Evolutionary conservation across 2,888 invertebrate species (phyloP).

Genomic region (Amphimallon solstitiale): DNA sequence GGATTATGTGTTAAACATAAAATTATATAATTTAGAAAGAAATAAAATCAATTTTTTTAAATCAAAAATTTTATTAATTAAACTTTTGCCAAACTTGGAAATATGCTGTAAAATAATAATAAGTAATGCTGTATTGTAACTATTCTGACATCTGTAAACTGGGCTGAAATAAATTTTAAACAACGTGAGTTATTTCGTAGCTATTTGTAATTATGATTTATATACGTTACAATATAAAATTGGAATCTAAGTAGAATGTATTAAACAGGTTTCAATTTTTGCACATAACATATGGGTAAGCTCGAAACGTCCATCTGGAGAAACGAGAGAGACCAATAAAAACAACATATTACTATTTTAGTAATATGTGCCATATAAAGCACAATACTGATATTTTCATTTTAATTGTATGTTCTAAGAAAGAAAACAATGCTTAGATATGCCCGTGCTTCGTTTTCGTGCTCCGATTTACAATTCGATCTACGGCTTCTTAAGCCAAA

Average conservation of each 20-base stretch:
- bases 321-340: constrained; percentile 44
- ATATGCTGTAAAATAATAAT: too few relatives aligned
- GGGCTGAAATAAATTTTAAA: background rate
- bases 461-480: constrained; percentile 45
- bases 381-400: constrained; percentile 54
- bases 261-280: constrained; percentile 26
- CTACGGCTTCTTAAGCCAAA: constrained; percentile 43
- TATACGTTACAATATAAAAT: constrained; percentile 23
- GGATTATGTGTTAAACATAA: too few relatives aligned
- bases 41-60: too few relatives aligned
- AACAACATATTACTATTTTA: constrained; percentile 50
- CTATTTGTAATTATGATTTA: constrained; percentile 30
- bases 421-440: constrained; percentile 52
- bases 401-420: constrained; percentile 52
- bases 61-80: too few relatives aligned
- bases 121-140: too few relatives aligned
- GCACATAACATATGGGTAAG: constrained; percentile 1
- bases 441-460: constrained; percentile 47
- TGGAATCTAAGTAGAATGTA: constrained; percentile 20
- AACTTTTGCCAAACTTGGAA: too few relatives aligned
- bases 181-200: constrained; percentile 10
- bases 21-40: too few relatives aligned
- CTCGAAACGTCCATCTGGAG: constrained; percentile 36
- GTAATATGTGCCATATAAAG: constrained; percentile 55
- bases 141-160: too few relatives aligned